Evolutionary conservation across 1,140 invertebrate species (phyloP).

Genomic region (Leptinotarsa undecemlineata): DNA sequence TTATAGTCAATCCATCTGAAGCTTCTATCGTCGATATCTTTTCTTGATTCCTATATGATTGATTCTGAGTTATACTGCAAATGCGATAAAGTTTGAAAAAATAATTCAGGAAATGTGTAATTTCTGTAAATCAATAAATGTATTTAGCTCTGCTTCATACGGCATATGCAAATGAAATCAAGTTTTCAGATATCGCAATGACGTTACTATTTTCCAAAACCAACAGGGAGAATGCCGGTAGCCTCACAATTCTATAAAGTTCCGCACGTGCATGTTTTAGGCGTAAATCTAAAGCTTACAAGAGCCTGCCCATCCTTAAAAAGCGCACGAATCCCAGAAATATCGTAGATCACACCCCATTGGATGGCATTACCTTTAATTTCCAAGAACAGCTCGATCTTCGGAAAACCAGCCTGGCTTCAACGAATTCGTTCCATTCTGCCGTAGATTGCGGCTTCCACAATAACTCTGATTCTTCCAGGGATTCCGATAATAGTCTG

Average conservation of each 20-base stretch:
- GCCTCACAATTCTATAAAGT: neutral
- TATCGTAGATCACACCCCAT: constrained; percentile 33
- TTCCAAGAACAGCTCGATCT: constrained; percentile 46
- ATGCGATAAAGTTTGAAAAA: too few species aligned
- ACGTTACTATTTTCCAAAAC: neutral
- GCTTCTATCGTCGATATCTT: too few species aligned
- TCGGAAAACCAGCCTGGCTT: constrained; percentile 38
- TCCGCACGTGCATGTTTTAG: constrained; percentile 51
- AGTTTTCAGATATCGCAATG: too few species aligned
- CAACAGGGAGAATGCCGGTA: neutral
- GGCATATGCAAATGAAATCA: too few species aligned
- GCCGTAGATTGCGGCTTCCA: constrained; percentile 28
- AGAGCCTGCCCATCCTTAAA: constrained; percentile 46
- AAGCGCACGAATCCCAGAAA: constrained; percentile 33
- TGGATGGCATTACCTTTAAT: constrained; percentile 50
- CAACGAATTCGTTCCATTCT: constrained; percentile 43
- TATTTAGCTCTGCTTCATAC: too few species aligned
- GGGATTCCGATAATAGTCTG: constrained; percentile 62
- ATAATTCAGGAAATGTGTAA: too few species aligned
- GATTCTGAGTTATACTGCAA: too few species aligned
- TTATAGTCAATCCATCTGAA: too few species aligned
- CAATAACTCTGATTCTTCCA: constrained; percentile 51
- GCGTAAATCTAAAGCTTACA: constrained; percentile 41
- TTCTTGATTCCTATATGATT: too few species aligned
- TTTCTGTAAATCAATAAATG: too few species aligned